Evolutionary conservation across 1,140 invertebrate genomes (phyloP), one percentile per base, ranked within the genome.

Genomic region (Diploscapter pachys): DNA sequence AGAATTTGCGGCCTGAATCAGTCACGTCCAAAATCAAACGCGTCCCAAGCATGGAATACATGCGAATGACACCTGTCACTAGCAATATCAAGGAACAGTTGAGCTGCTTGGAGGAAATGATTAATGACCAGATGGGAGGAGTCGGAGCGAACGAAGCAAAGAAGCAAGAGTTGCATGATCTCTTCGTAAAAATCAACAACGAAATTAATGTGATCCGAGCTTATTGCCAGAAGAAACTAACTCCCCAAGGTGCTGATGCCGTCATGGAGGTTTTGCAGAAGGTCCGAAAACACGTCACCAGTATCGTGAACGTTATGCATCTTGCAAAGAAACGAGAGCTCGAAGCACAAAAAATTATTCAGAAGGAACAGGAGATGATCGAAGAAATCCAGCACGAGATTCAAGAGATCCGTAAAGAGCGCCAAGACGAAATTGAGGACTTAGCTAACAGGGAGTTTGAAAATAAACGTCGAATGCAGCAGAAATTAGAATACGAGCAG

Each of bases 61-160:
- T 75, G 4, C 56, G 83, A 48, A 82, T 84, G 82, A 84, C 83
- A 65, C 83, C 83, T 5, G 59, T 84, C 5, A 82, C 85, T 53
- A 67, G 67, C 5, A 73, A 81, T 31, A 74, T 84, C 11, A 71
- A 73, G 9, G 73, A 85, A 55, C 81, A 85, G 68, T 66, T 84
- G 49, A 76, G 53, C 57, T 56, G 51, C 6, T 62, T 83, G 49
- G 80, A 85, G 51, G 78, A 73, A 11, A 68, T 76, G 52, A 78
- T 82, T 63, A 63, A 69, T 52, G 65, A 73, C 49, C 56, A 64
- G 51, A 67, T 62, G 59, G 71, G 65, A 5, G 71, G 52, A 55
- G 31, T 31, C 31, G 66, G 56, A 68, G 66, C 66, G 5, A 68
- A 52, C 48, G 66, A 72, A 69, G 70, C 68, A 49, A 75, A 85